Evolutionary conservation across 2,113 vertebrate genomes (phyloP), one percentile per base, ranked within the genome.

Genomic region (Pyxicephalus adspersus): DNA sequence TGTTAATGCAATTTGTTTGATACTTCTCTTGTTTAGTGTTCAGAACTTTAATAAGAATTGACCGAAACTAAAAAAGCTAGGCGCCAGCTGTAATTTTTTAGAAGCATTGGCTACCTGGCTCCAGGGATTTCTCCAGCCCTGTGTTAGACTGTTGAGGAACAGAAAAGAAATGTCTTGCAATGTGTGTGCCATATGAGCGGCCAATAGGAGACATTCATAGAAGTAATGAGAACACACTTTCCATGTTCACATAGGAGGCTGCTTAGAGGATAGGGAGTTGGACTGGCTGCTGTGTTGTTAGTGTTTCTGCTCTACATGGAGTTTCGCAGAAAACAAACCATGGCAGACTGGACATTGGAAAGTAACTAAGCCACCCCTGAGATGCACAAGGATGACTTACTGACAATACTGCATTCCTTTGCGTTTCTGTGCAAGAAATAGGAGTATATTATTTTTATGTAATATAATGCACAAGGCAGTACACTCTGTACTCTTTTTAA

Each of bases 171-270:
- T 19, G 61, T 20, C 57, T 23, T 38, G 4, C n/a, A n/a, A 38
- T 54, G 17, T 20, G 28, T 77, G 19, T 50, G 77, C 57, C 20
- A 72, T 70, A 29, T 72, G 64, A 64, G 1, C 55, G 55, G n/a
- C 66, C 34, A 28, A 52, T 72, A 28, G n/a, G 9, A 31, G 20
- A 0, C 20, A 25, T 15, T 29, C 58, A 38, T 64, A 80, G 54
- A 72, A 63, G 23, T 8, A 5, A 80, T 80, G 78, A 72, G 34
- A 63, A 25, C 60, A 64, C 60, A 64, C 60, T 81, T 81, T 81
- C 50, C 68, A 64, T 80, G 78, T 72, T 64, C 65, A 3, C 31
- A 57, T 55, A 17, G 60, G 22, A 38, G 60, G 58, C 73, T 17
- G 19, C 23, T 73, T 50, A 54, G n/a, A 28, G 22, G 28, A 57